Conservation (phyloP, 2,888 invertebrate genomes). For the Flexamia atlantica region DNA sequence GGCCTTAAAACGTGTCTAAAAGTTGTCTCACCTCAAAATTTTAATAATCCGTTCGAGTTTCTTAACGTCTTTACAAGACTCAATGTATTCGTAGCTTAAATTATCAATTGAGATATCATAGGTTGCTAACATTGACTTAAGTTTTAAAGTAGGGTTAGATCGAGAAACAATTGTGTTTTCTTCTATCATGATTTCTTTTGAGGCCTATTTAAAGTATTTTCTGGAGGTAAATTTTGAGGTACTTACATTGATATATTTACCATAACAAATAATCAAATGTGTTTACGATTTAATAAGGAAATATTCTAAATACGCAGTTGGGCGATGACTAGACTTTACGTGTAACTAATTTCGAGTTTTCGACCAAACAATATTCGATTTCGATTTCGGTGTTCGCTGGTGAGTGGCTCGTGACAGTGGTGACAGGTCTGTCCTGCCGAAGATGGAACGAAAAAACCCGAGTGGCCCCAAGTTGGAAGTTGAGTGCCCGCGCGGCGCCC, state of each 20-base stretch:
- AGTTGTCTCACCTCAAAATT: slow-evolving; percentile 75
- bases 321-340: too few relatives aligned
- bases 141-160: slow-evolving; percentile 38
- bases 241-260: slow-evolving; percentile 38
- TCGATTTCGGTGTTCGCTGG: too few relatives aligned
- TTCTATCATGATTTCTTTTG: background rate
- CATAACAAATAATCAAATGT: slow-evolving; percentile 2
- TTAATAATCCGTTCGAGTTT: slow-evolving; percentile 84
- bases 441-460: too few relatives aligned
- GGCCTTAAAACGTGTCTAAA: background rate
- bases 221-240: background rate
- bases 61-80: slow-evolving; percentile 78
- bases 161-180: background rate
- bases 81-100: slow-evolving; percentile 83
- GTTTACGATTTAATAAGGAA: background rate
- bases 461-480: too few relatives aligned
- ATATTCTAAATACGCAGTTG: too few relatives aligned
- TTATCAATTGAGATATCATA: slow-evolving; percentile 83
- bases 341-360: too few relatives aligned
- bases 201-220: background rate
- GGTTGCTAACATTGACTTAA: slow-evolving; percentile 76
- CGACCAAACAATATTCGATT: too few relatives aligned
- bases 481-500: too few relatives aligned
- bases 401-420: too few relatives aligned
- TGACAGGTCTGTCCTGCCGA: too few relatives aligned